Base-by-base conservation (phyloP, 2,797 vertebrate genomes). In the Sebastes goodei region DNA sequence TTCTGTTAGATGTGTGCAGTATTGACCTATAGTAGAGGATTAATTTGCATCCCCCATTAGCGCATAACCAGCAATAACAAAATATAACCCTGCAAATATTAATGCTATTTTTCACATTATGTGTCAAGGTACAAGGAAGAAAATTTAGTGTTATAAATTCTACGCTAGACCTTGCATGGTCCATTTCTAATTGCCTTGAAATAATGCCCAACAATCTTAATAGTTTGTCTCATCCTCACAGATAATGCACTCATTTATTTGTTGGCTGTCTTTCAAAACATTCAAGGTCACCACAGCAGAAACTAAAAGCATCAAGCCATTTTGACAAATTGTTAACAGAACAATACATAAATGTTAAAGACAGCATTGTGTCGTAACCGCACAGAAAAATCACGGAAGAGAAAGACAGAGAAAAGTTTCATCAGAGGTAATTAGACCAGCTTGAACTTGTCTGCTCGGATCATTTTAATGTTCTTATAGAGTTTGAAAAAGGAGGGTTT, bases 391-490 rank as follows among this genome's bases (percentile, higher is more conserved):
- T 60, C 49, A 65, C 33, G 20, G 49, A 69, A 55, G 67, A 70
- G 42, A 59, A 32, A 68, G 29, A 29, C 20, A 52, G 29, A 33
- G 32, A 62, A 71, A 61, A 67, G 59, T n/a, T 61, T 72, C 57
- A 83, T 72, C 63, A 59, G 3, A 49, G 46, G 67, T 57, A 67
- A 78, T 46, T 46, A 59, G 71, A 61, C 23, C 72, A 76, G 23
- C 53, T 79, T 73, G 35, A 85, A 74, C 15, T 14, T 49, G 27
- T 70, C 57, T 77, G 78, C 59, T 82, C 4, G 0, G 21, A 80
- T 69, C 20, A 53, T 83, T 78, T 74, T 73, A 87, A 83, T 78
- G 61, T 80, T 84, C 73, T 75, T 71, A 65, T 46, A 29, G 42
- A 33, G 17, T 46, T 27, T 80, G 67, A 29, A 62, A 66, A 68